Conservation (phyloP, 2,888 invertebrate species). For the Hesperia comma region DNA sequence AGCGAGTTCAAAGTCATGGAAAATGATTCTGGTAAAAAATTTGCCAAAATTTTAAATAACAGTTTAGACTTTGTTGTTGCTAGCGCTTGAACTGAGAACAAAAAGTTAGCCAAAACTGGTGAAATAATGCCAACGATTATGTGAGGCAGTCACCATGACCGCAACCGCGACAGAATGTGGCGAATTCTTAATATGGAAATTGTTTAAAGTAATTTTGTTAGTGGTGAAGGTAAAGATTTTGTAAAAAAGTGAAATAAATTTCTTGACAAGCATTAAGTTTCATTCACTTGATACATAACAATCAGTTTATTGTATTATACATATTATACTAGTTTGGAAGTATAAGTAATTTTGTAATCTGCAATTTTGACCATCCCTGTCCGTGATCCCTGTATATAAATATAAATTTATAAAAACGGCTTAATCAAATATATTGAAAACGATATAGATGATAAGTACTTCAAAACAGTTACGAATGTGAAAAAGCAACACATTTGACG, state of each 20-base stretch:
- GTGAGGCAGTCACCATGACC: constrained; percentile 28
- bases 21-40: constrained; percentile 22
- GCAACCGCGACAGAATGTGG: constrained; percentile 27
- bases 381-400: too few relatives aligned
- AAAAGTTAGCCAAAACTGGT: constrained; percentile 21
- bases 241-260: neutral
- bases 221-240: neutral
- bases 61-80: constrained; percentile 8
- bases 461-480: too few relatives aligned
- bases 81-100: constrained; percentile 16
- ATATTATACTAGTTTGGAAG: too few relatives aligned
- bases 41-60: neutral
- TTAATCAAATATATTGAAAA: too few relatives aligned
- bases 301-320: too few relatives aligned
- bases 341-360: too few relatives aligned
- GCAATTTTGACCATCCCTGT: too few relatives aligned
- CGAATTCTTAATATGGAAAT: constrained; percentile 27
- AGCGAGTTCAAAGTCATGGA: constrained; percentile 29
- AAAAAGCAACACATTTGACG: too few relatives aligned
- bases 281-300: too few relatives aligned
- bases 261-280: too few relatives aligned
- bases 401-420: too few relatives aligned
- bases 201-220: constrained; percentile 12
- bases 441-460: too few relatives aligned
- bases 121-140: constrained; percentile 33